Percentiles rank a stretch among this genome's conserved stretches.
Evolutionary conservation across 2,797 vertebrate genomes (phyloP).

Genomic region (Anguilla marmorata): DNA sequence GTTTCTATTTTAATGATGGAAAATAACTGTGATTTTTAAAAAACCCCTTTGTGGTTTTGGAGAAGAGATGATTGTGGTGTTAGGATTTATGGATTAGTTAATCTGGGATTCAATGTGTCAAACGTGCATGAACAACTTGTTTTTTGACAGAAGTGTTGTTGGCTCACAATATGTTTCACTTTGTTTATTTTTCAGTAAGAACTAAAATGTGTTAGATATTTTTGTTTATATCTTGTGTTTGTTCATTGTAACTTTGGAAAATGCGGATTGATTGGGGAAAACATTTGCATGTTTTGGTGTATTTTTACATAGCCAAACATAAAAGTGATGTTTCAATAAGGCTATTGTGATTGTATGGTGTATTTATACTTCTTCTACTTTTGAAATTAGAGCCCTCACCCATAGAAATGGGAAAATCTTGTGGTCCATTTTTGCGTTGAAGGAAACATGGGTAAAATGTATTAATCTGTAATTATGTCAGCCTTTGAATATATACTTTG

Average conservation of each 20-base stretch:
- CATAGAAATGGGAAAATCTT: neutral
- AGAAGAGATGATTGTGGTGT: neutral
- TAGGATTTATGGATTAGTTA: neutral
- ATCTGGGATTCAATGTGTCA: too few species aligned
- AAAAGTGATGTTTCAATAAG: neutral
- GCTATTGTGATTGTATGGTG: neutral
- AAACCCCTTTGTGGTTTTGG: neutral
- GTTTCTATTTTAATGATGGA: neutral
- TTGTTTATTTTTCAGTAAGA: neutral
- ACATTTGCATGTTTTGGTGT: neutral
- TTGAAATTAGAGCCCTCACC: neutral
- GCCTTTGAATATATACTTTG: constrained; percentile 47
- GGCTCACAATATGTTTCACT: neutral
- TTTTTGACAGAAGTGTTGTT: neutral
- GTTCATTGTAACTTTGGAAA: neutral
- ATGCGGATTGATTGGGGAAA: neutral
- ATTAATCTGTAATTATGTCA: neutral
- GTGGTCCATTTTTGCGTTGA: neutral
- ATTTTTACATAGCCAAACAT: neutral
- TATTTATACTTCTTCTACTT: neutral
- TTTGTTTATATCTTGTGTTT: neutral
- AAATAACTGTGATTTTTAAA: neutral
- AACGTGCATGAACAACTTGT: neutral
- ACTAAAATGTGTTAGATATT: neutral
- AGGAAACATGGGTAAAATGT: neutral